phyloP scores from a whole-genome alignment of 64 coral and sea anemone genomes.

The Trachythela sp. region DNA sequence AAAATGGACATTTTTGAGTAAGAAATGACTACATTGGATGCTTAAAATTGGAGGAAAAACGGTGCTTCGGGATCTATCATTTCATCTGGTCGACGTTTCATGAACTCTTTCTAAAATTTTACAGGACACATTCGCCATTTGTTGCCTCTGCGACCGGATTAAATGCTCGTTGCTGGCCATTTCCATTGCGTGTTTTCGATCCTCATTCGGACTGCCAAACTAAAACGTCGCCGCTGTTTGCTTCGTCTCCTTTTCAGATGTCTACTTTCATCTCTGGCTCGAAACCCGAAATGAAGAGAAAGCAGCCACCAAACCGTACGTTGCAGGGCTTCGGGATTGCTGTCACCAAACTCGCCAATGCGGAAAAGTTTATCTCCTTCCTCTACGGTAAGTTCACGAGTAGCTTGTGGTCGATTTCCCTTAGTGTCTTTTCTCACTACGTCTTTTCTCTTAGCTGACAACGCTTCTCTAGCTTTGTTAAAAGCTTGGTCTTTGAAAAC shows the following conservation, averaged over 20 bases:
- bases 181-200: conserved; percentile 5
- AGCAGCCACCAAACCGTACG: conserved; percentile 31
- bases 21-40: too few species aligned
- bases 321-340: neutral
- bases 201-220: neutral
- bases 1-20: too few species aligned
- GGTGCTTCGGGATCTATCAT: too few species aligned
- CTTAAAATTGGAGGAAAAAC: too few species aligned
- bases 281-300: conserved; percentile 56
- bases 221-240: neutral
- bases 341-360: too few species aligned
- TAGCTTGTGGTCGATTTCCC: conserved; percentile 1
- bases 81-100: too few species aligned
- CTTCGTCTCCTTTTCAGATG: conserved; percentile 26
- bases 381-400: neutral
- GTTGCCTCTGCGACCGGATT: too few species aligned
- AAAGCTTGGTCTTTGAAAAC: neutral
- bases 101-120: too few species aligned
- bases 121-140: too few species aligned
- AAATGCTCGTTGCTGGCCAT: too few species aligned
- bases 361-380: too few species aligned
- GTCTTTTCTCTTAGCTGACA: neutral
- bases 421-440: neutral
- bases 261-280: conserved; percentile 13
- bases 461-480: neutral